A percentile compares a stretch with the other conserved stretches of the same genome.
Conservation (phyloP, 2,888 invertebrate species). For the Leptinotarsa juncta region DNA sequence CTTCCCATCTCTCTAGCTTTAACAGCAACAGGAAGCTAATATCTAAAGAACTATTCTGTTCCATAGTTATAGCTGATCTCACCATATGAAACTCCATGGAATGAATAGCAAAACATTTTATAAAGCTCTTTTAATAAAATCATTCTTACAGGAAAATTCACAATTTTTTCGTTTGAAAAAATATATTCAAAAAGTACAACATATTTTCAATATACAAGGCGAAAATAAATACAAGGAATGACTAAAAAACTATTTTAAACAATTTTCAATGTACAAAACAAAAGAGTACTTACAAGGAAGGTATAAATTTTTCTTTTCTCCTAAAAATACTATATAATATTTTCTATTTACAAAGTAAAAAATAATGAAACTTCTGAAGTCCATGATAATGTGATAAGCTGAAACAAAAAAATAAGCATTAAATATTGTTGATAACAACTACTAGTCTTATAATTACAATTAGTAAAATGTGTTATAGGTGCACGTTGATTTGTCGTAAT, state of each 20-base stretch:
- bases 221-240: conserved; percentile 53
- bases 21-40: too few species aligned
- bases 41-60: neutral
- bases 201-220: conserved; percentile 49
- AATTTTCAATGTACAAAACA: conserved; percentile 49
- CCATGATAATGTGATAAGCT: conserved; percentile 26
- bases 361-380: conserved; percentile 7
- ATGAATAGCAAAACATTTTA: neutral
- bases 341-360: conserved; percentile 23
- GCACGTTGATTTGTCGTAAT: too few species aligned
- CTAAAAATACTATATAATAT: conserved; percentile 22
- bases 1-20: too few species aligned
- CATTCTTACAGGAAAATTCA: conserved; percentile 3
- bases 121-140: conserved; percentile 21
- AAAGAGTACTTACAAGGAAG: conserved; percentile 44
- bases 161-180: conserved; percentile 41
- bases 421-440: neutral
- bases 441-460: neutral
- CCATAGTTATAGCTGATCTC: neutral
- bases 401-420: conserved; percentile 21
- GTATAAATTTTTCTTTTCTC: conserved; percentile 35
- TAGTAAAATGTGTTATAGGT: neutral
- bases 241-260: conserved; percentile 45
- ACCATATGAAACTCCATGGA: neutral
- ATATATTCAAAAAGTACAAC: conserved; percentile 51